These are phyloP conservation scores for Neoaliturus tenellus DNA, from an alignment of 2,888 invertebrate species.

Conservation along the genomic window DNA sequence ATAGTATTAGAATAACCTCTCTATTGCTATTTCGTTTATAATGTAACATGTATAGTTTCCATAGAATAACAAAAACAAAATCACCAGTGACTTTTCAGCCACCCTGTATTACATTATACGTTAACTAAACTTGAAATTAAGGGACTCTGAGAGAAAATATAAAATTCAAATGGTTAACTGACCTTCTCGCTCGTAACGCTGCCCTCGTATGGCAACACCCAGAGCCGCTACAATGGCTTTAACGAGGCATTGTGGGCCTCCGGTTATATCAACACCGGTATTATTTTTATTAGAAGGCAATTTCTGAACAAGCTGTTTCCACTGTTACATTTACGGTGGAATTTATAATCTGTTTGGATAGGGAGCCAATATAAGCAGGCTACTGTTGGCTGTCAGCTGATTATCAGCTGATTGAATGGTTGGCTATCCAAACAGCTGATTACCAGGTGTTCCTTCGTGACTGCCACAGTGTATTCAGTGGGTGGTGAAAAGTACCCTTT, in stretches of 20 bases:
- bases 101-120: too few relatives aligned
- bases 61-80: too few relatives aligned
- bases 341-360: slow-evolving; percentile 52
- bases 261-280: slow-evolving; percentile 45
- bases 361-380: slow-evolving; percentile 49
- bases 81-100: too few relatives aligned
- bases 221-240: not conserved
- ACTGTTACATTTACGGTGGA: slow-evolving; percentile 38
- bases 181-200: not conserved
- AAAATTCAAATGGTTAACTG: not conserved
- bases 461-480: not conserved
- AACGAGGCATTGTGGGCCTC: slow-evolving; percentile 33
- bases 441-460: not conserved
- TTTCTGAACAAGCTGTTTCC: slow-evolving; percentile 55
- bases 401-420: slow-evolving; percentile 34
- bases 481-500: too few relatives aligned
- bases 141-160: too few relatives aligned
- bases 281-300: slow-evolving; percentile 59
- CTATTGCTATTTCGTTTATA: too few relatives aligned
- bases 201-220: not conserved
- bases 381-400: slow-evolving; percentile 34
- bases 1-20: too few relatives aligned
- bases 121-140: too few relatives aligned
- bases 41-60: too few relatives aligned
- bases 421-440: slow-evolving; percentile 16